Conservation (phyloP, 2,797 vertebrate species). For the Lutra lutra region DNA sequence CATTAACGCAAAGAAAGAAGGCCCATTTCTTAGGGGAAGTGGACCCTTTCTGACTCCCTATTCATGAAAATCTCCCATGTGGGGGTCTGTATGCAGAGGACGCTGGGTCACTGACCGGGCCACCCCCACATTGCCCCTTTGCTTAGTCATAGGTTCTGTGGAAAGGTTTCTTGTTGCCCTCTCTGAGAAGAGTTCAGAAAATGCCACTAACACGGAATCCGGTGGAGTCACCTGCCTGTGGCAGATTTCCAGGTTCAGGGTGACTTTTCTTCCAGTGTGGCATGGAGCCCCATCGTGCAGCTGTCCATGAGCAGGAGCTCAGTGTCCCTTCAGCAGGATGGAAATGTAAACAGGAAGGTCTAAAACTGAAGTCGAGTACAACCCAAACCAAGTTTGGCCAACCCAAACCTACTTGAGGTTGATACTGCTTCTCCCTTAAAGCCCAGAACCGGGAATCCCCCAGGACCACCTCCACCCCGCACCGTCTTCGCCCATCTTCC, state of each 20-base stretch:
- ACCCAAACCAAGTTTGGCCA: background rate
- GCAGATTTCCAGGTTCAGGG: background rate
- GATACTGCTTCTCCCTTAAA: background rate
- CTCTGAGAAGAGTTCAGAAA: background rate
- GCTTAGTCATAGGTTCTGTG: background rate
- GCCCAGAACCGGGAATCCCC: background rate
- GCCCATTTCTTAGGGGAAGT: background rate
- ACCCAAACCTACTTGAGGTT: background rate
- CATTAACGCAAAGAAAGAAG: background rate
- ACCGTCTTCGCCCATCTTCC: rapidly evolving
- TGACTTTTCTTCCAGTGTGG: background rate
- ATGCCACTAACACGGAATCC: rapidly evolving
- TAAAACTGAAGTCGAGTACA: background rate
- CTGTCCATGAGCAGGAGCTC: background rate
- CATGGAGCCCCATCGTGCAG: background rate
- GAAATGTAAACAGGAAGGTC: background rate
- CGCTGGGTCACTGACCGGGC: background rate
- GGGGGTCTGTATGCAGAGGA: background rate
- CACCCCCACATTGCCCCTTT: background rate
- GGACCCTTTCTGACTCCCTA: background rate
- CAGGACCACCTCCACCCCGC: rapidly evolving
- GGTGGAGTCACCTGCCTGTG: background rate
- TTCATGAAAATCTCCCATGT: background rate
- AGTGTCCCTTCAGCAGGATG: background rate
- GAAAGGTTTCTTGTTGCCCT: background rate